Conservation (phyloP, 2,888 invertebrate species). For the Drosophila mayaguana region DNA sequence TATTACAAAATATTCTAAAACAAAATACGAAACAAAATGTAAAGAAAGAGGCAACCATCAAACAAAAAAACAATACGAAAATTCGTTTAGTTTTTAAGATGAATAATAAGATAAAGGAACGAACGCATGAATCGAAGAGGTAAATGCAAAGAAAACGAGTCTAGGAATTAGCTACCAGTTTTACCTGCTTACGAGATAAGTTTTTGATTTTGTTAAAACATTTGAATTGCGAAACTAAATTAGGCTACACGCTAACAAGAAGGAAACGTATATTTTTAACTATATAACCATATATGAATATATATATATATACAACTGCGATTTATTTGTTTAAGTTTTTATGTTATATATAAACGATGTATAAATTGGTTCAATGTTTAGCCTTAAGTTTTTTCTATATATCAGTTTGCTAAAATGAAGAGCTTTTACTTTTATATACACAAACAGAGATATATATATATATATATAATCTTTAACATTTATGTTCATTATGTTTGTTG, state of each 20-base stretch:
- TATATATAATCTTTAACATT: slow-evolving; percentile 23
- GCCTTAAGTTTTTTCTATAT: slow-evolving; percentile 50
- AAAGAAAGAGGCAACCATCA: slow-evolving; percentile 77
- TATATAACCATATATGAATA: slow-evolving; percentile 14
- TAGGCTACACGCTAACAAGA: slow-evolving; percentile 26
- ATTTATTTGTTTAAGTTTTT: slow-evolving; percentile 76
- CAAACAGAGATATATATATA: slow-evolving; percentile 9
- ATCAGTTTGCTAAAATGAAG: slow-evolving; percentile 42
- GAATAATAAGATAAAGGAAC: slow-evolving; percentile 19
- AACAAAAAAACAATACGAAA: slow-evolving; percentile 41
- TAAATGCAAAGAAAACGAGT: slow-evolving; percentile 24
- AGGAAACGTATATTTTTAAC: slow-evolving; percentile 17
- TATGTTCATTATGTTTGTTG: slow-evolving; percentile 57
- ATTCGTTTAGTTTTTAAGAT: slow-evolving; percentile 59
- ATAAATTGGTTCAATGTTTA: slow-evolving; percentile 75
- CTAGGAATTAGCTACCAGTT: slow-evolving; percentile 82
- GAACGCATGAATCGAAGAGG: slow-evolving; percentile 21
- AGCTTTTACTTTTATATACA: slow-evolving; percentile 59
- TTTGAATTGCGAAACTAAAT: slow-evolving; percentile 48
- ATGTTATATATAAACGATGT: slow-evolving; percentile 50
- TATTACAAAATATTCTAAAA: slow-evolving; percentile 31
- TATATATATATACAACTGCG: slow-evolving; percentile 65
- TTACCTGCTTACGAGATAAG: slow-evolving; percentile 82
- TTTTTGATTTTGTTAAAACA: slow-evolving; percentile 56
- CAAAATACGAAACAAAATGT: slow-evolving; percentile 56